phyloP scores from a whole-genome alignment of 2,113 vertebrate genomes.

The Vimba vimba region DNA sequence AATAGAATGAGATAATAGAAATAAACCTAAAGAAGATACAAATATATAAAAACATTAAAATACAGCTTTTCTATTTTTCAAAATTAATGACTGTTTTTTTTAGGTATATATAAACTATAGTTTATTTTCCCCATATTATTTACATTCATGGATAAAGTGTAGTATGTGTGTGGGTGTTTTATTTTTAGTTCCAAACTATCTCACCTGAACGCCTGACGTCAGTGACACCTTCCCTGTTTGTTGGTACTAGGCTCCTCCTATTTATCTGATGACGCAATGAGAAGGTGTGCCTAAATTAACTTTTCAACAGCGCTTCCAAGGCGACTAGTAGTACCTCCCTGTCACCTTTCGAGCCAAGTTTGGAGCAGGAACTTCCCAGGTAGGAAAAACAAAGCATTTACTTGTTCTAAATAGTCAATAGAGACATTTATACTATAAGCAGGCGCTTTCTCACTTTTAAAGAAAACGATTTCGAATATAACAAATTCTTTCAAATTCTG shows the following conservation, averaged over 20 bases:
- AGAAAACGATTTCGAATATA: neutral
- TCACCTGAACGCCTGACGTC: conserved; percentile 36
- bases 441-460: neutral
- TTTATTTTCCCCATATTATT: neutral
- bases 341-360: conserved; percentile 52
- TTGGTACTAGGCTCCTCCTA: conserved; percentile 19
- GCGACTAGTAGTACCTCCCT: conserved; percentile 70
- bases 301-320: conserved; percentile 58
- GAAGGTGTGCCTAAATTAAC: conserved; percentile 47
- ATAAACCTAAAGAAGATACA: too few relatives aligned
- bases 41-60: too few relatives aligned
- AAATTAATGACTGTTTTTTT: too few relatives aligned
- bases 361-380: conserved; percentile 75
- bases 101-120: too few relatives aligned
- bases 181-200: too few relatives aligned
- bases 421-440: neutral
- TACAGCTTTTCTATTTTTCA: too few relatives aligned
- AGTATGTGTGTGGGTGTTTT: too few relatives aligned
- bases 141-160: neutral
- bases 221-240: conserved; percentile 31
- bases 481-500: neutral
- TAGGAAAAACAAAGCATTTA: conserved; percentile 61
- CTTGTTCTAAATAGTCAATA: neutral
- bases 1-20: too few relatives aligned
- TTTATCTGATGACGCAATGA: conserved; percentile 18